Percentiles rank a stretch among this genome's conserved stretches.
Conservation (phyloP, 2,113 vertebrate genomes). For the Polypterus senegalus region DNA sequence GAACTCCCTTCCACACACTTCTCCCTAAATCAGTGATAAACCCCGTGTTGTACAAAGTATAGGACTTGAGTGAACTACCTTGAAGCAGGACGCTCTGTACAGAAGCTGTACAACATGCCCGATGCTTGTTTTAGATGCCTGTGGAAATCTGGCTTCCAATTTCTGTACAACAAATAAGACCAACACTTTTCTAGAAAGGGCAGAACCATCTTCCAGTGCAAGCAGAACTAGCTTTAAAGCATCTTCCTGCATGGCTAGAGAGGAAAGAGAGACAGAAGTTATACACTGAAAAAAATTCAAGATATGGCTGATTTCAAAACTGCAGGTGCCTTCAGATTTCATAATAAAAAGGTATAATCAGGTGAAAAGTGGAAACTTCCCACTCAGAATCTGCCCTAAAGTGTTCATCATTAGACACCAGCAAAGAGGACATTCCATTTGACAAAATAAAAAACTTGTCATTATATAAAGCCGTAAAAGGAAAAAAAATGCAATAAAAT, state of each 20-base stretch:
- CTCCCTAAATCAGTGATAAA: too few relatives aligned
- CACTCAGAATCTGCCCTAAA: slow-evolving; percentile 62
- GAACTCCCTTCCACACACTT: too few relatives aligned
- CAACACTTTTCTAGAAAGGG: slow-evolving; percentile 89
- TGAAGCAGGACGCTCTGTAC: slow-evolving; percentile 94
- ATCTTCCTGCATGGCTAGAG: slow-evolving; percentile 91
- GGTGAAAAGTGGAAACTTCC: slow-evolving; percentile 29
- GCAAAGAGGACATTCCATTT: neutral
- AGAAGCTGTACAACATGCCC: slow-evolving; percentile 95
- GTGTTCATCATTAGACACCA: slow-evolving; percentile 51
- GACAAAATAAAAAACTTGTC: too few relatives aligned
- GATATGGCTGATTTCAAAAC: neutral
- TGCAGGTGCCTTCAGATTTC: slow-evolving; percentile 39
- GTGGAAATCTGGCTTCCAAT: slow-evolving; percentile 88
- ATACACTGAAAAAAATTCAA: neutral
- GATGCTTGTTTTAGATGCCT: slow-evolving; percentile 96
- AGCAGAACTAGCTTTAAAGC: slow-evolving; percentile 84
- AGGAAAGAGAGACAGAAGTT: slow-evolving; percentile 8
- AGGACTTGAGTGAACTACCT: slow-evolving; percentile 46
- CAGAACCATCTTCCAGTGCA: slow-evolving; percentile 90
- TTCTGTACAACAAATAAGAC: slow-evolving; percentile 96
- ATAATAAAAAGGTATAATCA: slow-evolving; percentile 42
- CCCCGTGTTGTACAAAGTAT: too few relatives aligned
- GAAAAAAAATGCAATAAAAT: too few relatives aligned
- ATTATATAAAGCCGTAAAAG: too few relatives aligned